Evolutionary conservation across 2,888 invertebrate genomes (phyloP), one percentile per base, ranked within the genome.

Genomic region (Drepanosiphum platanoidis): DNA sequence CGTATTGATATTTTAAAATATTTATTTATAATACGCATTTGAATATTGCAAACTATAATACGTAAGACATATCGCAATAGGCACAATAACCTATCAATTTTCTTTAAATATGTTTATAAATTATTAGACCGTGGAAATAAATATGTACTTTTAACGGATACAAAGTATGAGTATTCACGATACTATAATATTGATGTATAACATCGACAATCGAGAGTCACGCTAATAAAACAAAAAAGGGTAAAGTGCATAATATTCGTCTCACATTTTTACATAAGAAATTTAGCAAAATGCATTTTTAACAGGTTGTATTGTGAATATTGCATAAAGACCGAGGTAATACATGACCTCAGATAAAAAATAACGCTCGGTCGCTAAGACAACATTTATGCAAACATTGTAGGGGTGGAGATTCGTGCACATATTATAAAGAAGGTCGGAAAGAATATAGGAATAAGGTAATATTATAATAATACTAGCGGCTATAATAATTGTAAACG

Each of bases 311-410:
- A 42, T 72, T 42, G 61, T 82, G 61, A 82, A 82, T 72, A 72
- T 61, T 72, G 30, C 42, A 64, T 74, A 39, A 77, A 27, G 3
- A 13, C 27, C 64, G 42, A 11, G 42, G 18, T 18, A 52, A 27
- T 30, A 30, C 74, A 68, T 18, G 42, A 83, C 83, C 74, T 64
- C 46, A 30, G 83, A 34, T 27, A 83, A 52, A 82, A 39, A 15
- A 27, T 42, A 46, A 46, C 5, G 30, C n/a, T 8, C 22, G 46
- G 75, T 84, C 52, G 68, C 75, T 84, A 84, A 52, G 75, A 84
- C 83, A 66, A 84, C 74, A 39, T 83, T 83, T 74, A 74, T 27
- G 64, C 74, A 74, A 74, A 83, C 74, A 83, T 42, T 66, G 32
- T 27, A 34, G 5, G 52, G 68, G 34, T 2, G 34, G 27, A 78